These are phyloP conservation scores for Eonycteris spelaea DNA, from an alignment of 2,113 vertebrate genomes.

Conservation along the genomic window DNA sequence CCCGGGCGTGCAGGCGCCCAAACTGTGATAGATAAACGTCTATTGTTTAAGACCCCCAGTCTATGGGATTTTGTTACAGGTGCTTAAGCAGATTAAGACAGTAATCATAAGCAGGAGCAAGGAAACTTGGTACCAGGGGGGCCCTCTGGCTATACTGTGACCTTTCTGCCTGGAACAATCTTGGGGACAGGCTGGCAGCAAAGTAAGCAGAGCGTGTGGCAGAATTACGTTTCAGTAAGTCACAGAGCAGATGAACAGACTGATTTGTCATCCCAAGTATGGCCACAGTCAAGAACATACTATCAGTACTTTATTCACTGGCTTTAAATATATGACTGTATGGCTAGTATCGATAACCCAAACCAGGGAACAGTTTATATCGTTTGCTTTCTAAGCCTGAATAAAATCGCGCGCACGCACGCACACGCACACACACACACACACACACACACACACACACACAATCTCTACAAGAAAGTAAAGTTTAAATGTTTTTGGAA, in stretches of 20 bases:
- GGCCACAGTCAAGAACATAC: neutral
- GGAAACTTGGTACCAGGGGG: neutral
- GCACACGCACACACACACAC: neutral
- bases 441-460: neutral
- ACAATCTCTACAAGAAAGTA: neutral
- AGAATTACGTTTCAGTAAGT: neutral
- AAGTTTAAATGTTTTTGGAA: neutral
- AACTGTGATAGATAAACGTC: neutral
- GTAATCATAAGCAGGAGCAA: neutral
- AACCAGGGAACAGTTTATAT: neutral
- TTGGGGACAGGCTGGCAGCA: neutral
- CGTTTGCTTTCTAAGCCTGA: neutral
- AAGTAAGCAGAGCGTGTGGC: neutral
- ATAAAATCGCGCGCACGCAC: too few species aligned
- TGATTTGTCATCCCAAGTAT: neutral
- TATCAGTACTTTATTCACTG: neutral
- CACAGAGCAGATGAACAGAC: neutral
- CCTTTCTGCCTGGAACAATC: neutral
- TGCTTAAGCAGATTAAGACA: neutral
- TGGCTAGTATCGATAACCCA: neutral
- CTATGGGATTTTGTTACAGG: neutral
- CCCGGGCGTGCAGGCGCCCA: neutral
- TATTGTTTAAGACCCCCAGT: neutral
- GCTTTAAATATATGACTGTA: neutral
- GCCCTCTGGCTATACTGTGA: rapidly evolving